A percentile compares a stretch with the other conserved stretches of the same genome.
Conservation (phyloP, 1,140 invertebrate species). For the Araneus ventricosus region DNA sequence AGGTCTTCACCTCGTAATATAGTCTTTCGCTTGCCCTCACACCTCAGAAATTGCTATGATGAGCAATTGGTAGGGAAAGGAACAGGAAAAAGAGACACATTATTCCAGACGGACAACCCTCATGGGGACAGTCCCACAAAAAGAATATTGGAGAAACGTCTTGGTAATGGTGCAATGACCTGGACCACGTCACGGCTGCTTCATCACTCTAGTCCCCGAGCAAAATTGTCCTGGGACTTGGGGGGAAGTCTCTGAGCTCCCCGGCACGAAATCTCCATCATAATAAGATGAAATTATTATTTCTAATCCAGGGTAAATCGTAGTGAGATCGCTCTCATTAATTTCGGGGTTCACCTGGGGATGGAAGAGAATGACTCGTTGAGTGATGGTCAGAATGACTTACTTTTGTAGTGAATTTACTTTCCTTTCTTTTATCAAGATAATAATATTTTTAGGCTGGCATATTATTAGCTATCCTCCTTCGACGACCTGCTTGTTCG, state of each 20-base stretch:
- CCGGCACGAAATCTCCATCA: not conserved
- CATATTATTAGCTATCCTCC: too few species aligned
- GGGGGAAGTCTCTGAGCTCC: not conserved
- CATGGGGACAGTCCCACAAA: not conserved
- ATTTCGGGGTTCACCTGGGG: not conserved
- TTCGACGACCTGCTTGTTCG: too few species aligned
- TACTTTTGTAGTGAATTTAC: too few species aligned
- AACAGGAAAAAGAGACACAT: not conserved
- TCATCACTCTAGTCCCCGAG: not conserved
- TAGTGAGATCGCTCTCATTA: not conserved
- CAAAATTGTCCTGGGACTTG: not conserved
- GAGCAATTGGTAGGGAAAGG: not conserved
- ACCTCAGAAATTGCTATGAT: not conserved
- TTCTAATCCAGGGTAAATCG: not conserved
- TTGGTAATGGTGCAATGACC: conserved; percentile 10
- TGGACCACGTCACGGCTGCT: not conserved
- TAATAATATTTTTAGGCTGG: too few species aligned
- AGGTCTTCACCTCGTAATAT: not conserved
- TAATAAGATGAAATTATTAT: conserved; percentile 6
- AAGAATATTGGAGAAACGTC: not conserved
- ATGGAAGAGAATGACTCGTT: not conserved
- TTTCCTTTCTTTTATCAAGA: too few species aligned
- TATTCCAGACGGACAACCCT: not conserved
- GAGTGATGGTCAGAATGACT: not conserved
- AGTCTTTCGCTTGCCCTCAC: not conserved